Base-by-base conservation (phyloP, 2,797 vertebrate species). In the Coracias cyanogaster region DNA sequence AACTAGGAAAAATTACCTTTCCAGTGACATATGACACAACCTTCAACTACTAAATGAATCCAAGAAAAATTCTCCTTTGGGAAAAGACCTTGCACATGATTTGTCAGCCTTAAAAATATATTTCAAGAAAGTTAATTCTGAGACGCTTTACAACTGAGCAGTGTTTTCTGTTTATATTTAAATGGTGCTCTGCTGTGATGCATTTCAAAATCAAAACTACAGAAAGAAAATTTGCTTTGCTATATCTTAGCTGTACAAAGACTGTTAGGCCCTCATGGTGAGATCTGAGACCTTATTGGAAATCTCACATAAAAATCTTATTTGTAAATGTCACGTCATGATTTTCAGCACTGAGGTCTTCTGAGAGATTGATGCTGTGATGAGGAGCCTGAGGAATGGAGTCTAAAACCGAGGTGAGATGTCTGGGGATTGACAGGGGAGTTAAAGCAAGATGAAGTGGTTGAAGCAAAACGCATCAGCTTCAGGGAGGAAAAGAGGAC, bases 1-100 rank as follows among this genome's bases (percentile, higher is more conserved):
- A 96, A 94, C 82, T 72, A 95, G 87, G 94, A 94, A 95, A 97
- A 97, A 97, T 97, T 97, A 97, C 95, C 92, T 96, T 97, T 94
- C 93, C 70, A 93, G 90, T 92, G 94, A 95, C 93, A 93, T 57
- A 73, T 66, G 78, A 84, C 94, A 96, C 70, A 97, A 96, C 69
- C 93, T 97, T 94, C 74, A 93, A 91, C 65, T 95, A 62, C 74
- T 96, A 97, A 96, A 95, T 94, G 66, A 96, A 92, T 95, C 58
- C 77, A 95, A 86, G 79, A 96, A 90, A 94, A 97, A 90, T 95
- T 94, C 70, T 96, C 86, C 80, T 89, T 71, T 89, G 90, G 94
- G 81, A 90, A 95, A 94, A 90, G 78, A 77, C 88, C 95, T 95
- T 95, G 92, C 67, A 74, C 82, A 74, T 69, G 64, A 94, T 96